Conservation (phyloP, 2,888 invertebrate species). For the Thereva unica region DNA sequence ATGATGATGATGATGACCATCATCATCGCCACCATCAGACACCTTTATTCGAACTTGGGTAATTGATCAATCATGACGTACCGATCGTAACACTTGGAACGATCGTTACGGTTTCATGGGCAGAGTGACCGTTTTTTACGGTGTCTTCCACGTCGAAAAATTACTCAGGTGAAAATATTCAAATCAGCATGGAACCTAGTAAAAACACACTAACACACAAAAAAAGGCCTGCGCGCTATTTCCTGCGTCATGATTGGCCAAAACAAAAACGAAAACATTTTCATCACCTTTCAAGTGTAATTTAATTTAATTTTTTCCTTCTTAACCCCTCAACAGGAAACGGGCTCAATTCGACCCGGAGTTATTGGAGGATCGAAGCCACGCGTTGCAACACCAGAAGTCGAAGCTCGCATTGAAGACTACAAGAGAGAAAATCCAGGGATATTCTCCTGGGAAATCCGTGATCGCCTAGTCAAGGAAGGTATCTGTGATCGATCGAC, state of each 20-base stretch:
- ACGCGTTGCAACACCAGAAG: constrained; percentile 89
- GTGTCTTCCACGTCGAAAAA: background rate
- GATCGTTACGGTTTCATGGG: constrained; percentile 16
- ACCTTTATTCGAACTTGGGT: background rate
- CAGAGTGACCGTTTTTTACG: background rate
- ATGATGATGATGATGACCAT: no score
- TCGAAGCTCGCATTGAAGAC: constrained; percentile 87
- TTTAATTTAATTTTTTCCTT: background rate
- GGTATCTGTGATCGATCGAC: constrained; percentile 58
- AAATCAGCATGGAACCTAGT: background rate
- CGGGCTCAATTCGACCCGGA: constrained; percentile 92
- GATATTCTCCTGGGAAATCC: constrained; percentile 95
- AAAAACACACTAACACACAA: background rate
- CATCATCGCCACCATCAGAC: no score
- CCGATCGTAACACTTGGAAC: constrained; percentile 18
- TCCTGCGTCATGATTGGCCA: background rate
- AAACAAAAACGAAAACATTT: constrained; percentile 2
- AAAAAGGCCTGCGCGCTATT: background rate
- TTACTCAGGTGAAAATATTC: constrained; percentile 27
- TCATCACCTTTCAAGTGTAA: background rate
- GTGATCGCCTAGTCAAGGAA: constrained; percentile 88
- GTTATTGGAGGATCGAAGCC: constrained; percentile 95
- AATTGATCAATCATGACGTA: constrained; percentile 28
- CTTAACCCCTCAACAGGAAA: constrained; percentile 69
- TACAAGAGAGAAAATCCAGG: constrained; percentile 90